Evolutionary conservation across 1,140 invertebrate genomes (phyloP), one percentile per base, ranked within the genome.

Genomic region (Drosophila leontia): DNA sequence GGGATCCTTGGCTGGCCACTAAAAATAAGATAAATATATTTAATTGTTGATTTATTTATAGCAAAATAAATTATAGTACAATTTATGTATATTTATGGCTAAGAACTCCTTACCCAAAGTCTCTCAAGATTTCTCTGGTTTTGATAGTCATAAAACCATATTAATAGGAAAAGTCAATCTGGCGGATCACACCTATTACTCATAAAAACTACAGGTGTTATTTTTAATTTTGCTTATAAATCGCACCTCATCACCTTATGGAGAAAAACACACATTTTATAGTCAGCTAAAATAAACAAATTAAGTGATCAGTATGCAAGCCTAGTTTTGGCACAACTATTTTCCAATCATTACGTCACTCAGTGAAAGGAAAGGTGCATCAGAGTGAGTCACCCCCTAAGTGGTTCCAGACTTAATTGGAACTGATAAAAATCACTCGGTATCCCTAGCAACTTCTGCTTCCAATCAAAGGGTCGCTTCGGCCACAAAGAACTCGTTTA

Each of bases 371-470:
- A 32, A 59, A 72, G 45, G 69, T 70, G 69, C 39, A 44, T 17
- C 37, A 0, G 13, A 7, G 32, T 72, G 69, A 72, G 37, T 72
- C 69, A 72, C 44, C 32, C 19, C 56, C 26, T 51, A 35, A 48
- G 59, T 71, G 32, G 44, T 50, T 72, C 37, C 45, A 55, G 69
- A 72, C 70, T 76, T 72, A 82, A 87, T 68, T 65, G 80, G 70
- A 79, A 79, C 48, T 80, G 82, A 86, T 86, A 86, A 83, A 72
- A 87, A 79, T 86, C 80, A 56, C 51, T 59, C 65, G 47, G 59
- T 59, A 60, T 58, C 56, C 35, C 19, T 13, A 57, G 47, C 53
- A 50, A 61, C 50, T 48, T 35, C 51, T 74, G 75, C 57, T 74
- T 29, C 34, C 35, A 64, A 80, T 64, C 44, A 65, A 56, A n/a